phyloP scores from a whole-genome alignment of 2,888 invertebrate species.

The Amblyjoppa proteus region DNA sequence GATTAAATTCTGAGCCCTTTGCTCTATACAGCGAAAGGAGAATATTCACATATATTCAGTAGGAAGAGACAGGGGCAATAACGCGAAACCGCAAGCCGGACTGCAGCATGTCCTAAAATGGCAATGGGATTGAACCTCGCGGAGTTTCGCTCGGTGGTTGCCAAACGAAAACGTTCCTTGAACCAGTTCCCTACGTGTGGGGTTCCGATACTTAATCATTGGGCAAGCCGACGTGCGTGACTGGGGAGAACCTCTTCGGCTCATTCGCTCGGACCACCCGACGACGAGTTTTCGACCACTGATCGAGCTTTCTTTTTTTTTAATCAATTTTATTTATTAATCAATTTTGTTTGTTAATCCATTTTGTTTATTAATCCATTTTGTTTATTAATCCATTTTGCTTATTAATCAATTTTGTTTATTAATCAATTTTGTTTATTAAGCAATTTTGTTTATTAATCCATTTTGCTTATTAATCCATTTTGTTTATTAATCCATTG shows the following conservation, averaged over 20 bases:
- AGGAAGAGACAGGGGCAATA: constrained; percentile 19
- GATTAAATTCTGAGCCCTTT: background rate
- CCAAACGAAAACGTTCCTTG: constrained; percentile 54
- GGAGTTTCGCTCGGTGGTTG: constrained; percentile 51
- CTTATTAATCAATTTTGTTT: no score
- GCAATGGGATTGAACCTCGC: constrained; percentile 54
- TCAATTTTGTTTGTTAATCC: no score
- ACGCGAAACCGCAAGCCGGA: constrained; percentile 46
- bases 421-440: no score
- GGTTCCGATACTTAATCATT: constrained; percentile 32
- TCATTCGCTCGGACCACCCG: constrained; percentile 6
- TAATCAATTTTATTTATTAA: no score
- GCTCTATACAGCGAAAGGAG: background rate
- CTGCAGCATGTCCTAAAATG: constrained; percentile 65
- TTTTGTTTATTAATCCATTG: no score
- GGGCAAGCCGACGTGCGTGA: constrained; percentile 40
- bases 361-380: no score
- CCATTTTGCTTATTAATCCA: no score
- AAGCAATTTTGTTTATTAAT: no score
- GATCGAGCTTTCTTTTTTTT: background rate
- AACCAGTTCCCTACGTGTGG: constrained; percentile 23
- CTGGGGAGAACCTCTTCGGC: constrained; percentile 3
- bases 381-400: no score
- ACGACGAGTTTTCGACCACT: background rate
- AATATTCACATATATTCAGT: background rate